A percentile compares a stretch with the other conserved stretches of the same genome.
Evolutionary conservation across 2,113 vertebrate species (phyloP).

Genomic region (Pan troglodytes): DNA sequence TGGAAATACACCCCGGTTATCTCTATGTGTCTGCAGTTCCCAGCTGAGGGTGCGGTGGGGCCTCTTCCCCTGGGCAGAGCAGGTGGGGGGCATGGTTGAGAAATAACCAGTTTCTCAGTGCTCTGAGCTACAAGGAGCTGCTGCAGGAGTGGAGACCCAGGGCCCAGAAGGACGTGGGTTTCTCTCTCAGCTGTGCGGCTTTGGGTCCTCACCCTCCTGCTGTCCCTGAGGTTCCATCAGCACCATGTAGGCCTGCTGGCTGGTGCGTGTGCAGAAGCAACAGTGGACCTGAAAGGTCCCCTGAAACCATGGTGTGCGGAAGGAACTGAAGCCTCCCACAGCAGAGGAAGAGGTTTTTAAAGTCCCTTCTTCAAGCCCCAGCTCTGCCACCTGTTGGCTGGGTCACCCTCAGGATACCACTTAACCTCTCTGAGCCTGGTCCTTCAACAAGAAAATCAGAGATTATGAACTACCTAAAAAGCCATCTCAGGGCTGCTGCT

Average conservation of each 20-base stretch:
- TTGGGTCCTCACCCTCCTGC: neutral
- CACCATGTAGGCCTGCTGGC: accelerated
- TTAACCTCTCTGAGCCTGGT: neutral
- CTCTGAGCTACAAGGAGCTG: neutral
- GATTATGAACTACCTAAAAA: neutral
- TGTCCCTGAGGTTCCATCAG: no score
- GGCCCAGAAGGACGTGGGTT: neutral
- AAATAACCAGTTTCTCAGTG: neutral
- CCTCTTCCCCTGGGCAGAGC: neutral
- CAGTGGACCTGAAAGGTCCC: neutral
- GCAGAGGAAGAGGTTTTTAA: neutral
- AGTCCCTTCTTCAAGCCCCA: neutral
- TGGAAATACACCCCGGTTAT: slow-evolving; percentile 36
- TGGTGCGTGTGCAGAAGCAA: neutral
- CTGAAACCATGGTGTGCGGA: neutral
- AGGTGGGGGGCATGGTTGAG: accelerated
- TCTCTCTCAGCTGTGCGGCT: neutral
- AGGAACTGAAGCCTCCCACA: neutral
- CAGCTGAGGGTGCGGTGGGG: neutral
- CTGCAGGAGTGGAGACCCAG: neutral
- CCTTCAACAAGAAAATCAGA: neutral
- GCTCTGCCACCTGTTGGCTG: neutral
- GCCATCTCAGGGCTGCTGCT: neutral
- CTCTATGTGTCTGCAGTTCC: neutral
- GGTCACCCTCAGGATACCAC: neutral